Conservation (phyloP, 2,888 invertebrate species). For the Dicyrtoma fusca region DNA sequence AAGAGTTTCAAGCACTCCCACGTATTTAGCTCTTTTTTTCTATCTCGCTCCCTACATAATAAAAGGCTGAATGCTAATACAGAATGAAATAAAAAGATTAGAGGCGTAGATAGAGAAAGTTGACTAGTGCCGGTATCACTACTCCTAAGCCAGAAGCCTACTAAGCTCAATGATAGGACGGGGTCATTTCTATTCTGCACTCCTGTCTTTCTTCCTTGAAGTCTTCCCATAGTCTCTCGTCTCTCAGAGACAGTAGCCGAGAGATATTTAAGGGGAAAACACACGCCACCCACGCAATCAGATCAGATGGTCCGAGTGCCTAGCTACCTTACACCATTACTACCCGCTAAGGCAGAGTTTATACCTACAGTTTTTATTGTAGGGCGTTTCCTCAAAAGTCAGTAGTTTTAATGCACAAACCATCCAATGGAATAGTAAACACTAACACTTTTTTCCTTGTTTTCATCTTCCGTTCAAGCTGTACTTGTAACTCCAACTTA, state of each 20-base stretch:
- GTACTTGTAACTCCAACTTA: no score
- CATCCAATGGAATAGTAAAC: neutral
- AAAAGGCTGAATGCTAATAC: neutral
- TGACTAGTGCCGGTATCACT: neutral
- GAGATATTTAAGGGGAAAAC: neutral
- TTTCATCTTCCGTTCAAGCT: no score
- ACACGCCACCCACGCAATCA: neutral
- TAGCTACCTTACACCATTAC: no score
- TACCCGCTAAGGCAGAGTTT: no score
- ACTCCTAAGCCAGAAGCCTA: neutral
- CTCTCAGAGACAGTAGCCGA: neutral
- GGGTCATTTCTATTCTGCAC: constrained; percentile 17
- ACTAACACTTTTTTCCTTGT: neutral
- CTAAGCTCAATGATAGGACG: constrained; percentile 13
- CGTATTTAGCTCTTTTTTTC: neutral
- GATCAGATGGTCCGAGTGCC: no score
- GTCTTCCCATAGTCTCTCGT: neutral
- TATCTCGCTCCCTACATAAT: neutral
- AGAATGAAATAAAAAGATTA: constrained; percentile 9
- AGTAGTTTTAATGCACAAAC: constrained; percentile 36
- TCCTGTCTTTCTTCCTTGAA: neutral
- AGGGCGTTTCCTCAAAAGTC: constrained; percentile 41
- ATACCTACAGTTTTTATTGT: constrained; percentile 41
- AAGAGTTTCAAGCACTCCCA: neutral
- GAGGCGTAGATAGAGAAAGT: constrained; percentile 1